Evolutionary conservation across 2,113 vertebrate genomes (phyloP).

Genomic region (Ammodytes dubius): DNA sequence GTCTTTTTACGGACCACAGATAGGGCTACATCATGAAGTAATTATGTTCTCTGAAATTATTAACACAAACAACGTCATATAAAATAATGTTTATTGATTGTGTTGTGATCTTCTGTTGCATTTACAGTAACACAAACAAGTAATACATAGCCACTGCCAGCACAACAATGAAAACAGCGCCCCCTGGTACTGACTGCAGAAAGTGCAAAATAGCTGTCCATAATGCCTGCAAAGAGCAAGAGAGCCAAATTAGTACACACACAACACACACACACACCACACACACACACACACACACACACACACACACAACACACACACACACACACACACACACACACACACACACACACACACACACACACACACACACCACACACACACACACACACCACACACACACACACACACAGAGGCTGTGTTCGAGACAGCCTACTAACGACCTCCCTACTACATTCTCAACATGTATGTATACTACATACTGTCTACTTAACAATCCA

Average conservation of each 20-base stretch:
- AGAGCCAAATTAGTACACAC: conserved; percentile 46
- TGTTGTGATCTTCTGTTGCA: conserved; percentile 12
- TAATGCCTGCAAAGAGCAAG: conserved; percentile 74
- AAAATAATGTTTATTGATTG: conserved; percentile 59
- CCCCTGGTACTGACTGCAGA: conserved; percentile 68
- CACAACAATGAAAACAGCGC: conserved; percentile 74
- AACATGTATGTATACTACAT: no score
- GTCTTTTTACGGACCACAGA: background rate
- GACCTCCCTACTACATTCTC: no score
- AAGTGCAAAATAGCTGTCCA: conserved; percentile 65
- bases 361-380: no score
- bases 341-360: no score
- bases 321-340: no score
- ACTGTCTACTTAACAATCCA: no score
- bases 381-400: no score
- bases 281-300: background rate
- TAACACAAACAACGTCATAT: conserved; percentile 58
- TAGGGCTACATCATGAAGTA: background rate
- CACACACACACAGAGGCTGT: no score
- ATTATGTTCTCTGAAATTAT: conserved; percentile 31
- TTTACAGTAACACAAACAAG: conserved; percentile 65
- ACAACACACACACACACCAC: background rate
- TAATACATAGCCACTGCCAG: conserved; percentile 72
- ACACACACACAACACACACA: background rate
- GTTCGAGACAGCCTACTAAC: no score